Base-by-base conservation (phyloP, 2,797 vertebrate genomes). In the Brachymystax lenok region DNA sequence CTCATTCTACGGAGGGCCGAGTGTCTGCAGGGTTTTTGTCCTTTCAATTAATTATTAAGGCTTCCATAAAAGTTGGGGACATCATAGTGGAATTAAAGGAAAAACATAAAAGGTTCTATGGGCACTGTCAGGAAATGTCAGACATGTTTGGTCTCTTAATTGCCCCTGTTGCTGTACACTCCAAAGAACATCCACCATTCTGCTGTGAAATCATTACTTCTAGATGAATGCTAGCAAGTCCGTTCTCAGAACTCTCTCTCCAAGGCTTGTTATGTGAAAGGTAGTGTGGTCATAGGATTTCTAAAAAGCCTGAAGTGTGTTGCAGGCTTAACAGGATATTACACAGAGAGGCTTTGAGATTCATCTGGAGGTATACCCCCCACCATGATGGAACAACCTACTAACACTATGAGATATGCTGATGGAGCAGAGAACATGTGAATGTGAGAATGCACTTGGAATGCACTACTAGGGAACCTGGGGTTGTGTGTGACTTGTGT, bases 401-500 rank as follows among this genome's bases (percentile, higher is more conserved):
- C 76, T 82, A 75, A 77, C 69, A 52, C 78, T 71, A 74, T 80
- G 68, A 76, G 80, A 85, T 74, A 75, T 80, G 85, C 90, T 83
- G 85, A 87, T 85, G 85, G 79, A 79, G 74, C 80, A 73, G 83
- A 73, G 52, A 88, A 86, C 82, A 82, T 85, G 81, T 70, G 84
- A 87, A 88, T 59, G 82, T 88, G 85, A 81, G 84, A 92, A 91
- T 89, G 84, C 84, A 81, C 84, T 88, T 81, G 88, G 88, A 89
- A 85, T 82, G 84, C 73, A 79, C 83, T 88, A 80, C 80, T 77
- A 74, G 82, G 80, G 85, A 82, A 87, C 82, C 82, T 82, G 56
- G 80, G 78, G 82, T 79, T 80, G 88, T 85, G 90, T 86, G 80
- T 92, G 92, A 93, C 90, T 82, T 87, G 84, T 84, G 85, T 80